Percentiles rank a stretch among this genome's conserved stretches.
These are phyloP conservation scores for Isichthys henryi DNA, from an alignment of 2,113 vertebrate genomes.

Conservation along the genomic window DNA sequence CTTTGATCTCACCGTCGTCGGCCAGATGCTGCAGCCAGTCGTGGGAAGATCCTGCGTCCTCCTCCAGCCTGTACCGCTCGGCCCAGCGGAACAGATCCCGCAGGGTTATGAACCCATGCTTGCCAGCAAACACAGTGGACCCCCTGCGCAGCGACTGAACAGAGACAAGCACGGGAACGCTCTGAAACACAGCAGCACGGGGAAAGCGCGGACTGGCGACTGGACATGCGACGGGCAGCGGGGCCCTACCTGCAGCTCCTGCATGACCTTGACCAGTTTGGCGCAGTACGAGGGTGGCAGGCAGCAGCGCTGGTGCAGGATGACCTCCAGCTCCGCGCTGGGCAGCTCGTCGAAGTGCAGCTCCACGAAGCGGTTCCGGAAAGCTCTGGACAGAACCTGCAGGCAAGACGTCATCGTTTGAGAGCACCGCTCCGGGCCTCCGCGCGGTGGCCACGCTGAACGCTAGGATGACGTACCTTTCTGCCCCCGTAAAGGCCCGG, in stretches of 20 bases:
- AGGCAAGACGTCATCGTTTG: not conserved
- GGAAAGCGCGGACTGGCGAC: not conserved
- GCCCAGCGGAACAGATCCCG: constrained; percentile 95
- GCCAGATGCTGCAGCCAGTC: constrained; percentile 95
- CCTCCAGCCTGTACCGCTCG: constrained; percentile 81
- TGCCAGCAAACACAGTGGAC: constrained; percentile 92
- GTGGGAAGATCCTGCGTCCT: constrained; percentile 65
- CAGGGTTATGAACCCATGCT: constrained; percentile 92
- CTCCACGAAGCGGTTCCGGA: constrained; percentile 95
- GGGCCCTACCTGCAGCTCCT: constrained; percentile 80
- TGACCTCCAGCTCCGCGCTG: constrained; percentile 80
- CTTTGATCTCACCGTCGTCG: constrained; percentile 72
- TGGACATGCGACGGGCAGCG: not conserved
- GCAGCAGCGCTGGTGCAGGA: constrained; percentile 83
- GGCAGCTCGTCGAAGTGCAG: constrained; percentile 93
- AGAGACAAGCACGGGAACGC: constrained; percentile 1
- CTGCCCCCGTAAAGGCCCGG: constrained; percentile 93
- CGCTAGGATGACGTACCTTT: constrained; percentile 65
- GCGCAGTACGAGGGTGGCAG: constrained; percentile 88
- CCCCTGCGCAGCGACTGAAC: constrained; percentile 80
- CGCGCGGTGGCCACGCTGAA: not conserved
- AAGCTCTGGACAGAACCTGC: constrained; percentile 89
- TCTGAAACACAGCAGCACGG: not conserved
- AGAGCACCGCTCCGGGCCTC: not conserved
- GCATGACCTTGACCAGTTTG: constrained; percentile 90